Conservation (phyloP, 2,113 vertebrate genomes). For the Jaculus jaculus region DNA sequence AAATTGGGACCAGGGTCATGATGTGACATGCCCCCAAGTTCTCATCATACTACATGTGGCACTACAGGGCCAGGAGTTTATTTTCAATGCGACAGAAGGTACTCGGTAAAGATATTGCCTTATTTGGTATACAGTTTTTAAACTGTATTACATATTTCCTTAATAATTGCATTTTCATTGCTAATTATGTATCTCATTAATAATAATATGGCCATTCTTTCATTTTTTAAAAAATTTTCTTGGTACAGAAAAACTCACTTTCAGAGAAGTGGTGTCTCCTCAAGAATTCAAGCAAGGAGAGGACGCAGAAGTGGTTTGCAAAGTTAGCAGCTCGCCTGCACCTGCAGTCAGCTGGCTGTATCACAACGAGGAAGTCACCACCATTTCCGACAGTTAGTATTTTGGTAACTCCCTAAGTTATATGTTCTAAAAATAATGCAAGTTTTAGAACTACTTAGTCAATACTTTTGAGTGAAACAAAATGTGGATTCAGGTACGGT, state of each 20-base stretch:
- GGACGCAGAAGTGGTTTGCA: conserved; percentile 94
- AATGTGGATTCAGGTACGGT: background rate
- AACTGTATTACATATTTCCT: too few species aligned
- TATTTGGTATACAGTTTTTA: background rate
- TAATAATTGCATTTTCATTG: too few species aligned
- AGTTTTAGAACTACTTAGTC: background rate
- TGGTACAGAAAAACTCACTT: conserved; percentile 94
- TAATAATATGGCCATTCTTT: background rate
- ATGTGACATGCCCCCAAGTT: background rate
- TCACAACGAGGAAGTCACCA: conserved; percentile 92
- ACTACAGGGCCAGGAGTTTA: background rate
- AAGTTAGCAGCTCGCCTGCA: conserved; percentile 95
- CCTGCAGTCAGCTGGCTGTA: conserved; percentile 96
- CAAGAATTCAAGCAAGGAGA: conserved; percentile 97
- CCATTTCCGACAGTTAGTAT: conserved; percentile 95
- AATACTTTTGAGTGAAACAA: background rate
- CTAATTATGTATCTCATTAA: background rate
- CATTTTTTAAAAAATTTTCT: conserved; percentile 46
- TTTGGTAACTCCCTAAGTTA: conserved; percentile 90
- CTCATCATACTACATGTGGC: rapidly evolving
- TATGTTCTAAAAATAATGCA: conserved; percentile 70
- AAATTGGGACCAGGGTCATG: background rate
- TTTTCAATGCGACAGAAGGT: background rate
- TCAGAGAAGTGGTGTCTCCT: conserved; percentile 92
- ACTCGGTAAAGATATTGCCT: background rate